These are phyloP conservation scores for Brachynemurus nebulosus DNA, from an alignment of 2,888 invertebrate genomes.

Conservation along the genomic window DNA sequence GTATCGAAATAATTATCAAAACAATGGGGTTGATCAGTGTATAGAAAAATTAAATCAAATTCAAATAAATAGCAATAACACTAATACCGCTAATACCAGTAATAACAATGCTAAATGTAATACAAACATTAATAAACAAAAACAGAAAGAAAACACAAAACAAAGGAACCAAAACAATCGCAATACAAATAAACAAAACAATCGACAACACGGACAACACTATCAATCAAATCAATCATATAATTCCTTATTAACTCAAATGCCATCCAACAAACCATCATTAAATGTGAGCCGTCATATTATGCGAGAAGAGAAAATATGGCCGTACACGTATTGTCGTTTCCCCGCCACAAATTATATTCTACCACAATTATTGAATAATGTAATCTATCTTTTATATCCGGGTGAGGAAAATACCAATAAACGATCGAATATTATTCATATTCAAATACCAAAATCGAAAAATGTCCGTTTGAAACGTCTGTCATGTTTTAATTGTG, in stretches of 20 bases:
- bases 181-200: too few relatives aligned
- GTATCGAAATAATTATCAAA: not conserved
- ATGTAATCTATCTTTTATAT: not conserved
- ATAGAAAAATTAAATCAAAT: not conserved
- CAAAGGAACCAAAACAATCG: too few relatives aligned
- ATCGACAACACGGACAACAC: too few relatives aligned
- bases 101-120: not conserved
- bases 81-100: not conserved
- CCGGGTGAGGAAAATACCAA: not conserved
- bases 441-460: not conserved
- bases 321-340: not conserved
- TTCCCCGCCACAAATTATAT: not conserved
- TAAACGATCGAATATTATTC: not conserved
- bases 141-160: too few relatives aligned
- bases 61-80: not conserved
- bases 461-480: not conserved
- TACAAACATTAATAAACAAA: too few relatives aligned
- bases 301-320: not conserved
- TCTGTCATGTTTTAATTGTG: slow-evolving; percentile 82
- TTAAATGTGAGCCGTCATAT: not conserved
- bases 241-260: too few relatives aligned
- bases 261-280: too few relatives aligned
- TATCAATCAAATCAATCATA: too few relatives aligned
- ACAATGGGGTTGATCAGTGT: not conserved
- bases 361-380: not conserved